Conservation (phyloP, 2,888 invertebrate species). For the Clanis bilineata region DNA sequence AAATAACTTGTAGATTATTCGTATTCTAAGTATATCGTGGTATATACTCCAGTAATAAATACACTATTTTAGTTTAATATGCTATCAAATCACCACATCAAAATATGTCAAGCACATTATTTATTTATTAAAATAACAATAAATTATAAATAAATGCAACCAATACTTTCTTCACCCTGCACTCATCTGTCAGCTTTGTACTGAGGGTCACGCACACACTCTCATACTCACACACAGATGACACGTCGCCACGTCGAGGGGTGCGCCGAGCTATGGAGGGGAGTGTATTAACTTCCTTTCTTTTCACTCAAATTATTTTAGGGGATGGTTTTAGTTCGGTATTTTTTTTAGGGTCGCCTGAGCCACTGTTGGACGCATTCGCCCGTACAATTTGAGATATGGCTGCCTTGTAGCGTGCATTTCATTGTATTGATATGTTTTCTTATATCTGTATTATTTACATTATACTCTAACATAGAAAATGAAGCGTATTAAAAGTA, state of each 20-base stretch:
- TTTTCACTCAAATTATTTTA: constrained; percentile 83
- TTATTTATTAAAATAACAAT: too few relatives aligned
- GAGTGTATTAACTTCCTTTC: constrained; percentile 82
- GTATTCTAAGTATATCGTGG: too few relatives aligned
- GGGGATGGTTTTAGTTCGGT: constrained; percentile 80
- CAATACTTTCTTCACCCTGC: constrained; percentile 46
- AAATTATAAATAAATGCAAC: not conserved
- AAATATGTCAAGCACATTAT: too few relatives aligned
- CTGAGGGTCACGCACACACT: constrained; percentile 66
- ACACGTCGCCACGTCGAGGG: constrained; percentile 47
- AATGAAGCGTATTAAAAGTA: not conserved
- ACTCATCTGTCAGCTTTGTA: constrained; percentile 65
- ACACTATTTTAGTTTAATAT: too few relatives aligned
- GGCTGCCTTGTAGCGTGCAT: constrained; percentile 56
- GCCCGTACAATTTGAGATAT: constrained; percentile 71
- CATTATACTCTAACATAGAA: not conserved
- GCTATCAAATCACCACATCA: too few relatives aligned
- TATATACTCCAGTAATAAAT: too few relatives aligned
- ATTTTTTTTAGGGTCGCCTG: constrained; percentile 70
- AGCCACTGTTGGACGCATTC: constrained; percentile 65
- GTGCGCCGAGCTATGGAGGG: constrained; percentile 76
- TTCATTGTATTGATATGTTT: constrained; percentile 59
- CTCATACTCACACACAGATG: constrained; percentile 34
- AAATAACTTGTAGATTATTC: too few relatives aligned
- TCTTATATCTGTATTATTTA: constrained; percentile 22